Base-by-base conservation (phyloP, 2,113 vertebrate species). In the Saguinus midas region DNA sequence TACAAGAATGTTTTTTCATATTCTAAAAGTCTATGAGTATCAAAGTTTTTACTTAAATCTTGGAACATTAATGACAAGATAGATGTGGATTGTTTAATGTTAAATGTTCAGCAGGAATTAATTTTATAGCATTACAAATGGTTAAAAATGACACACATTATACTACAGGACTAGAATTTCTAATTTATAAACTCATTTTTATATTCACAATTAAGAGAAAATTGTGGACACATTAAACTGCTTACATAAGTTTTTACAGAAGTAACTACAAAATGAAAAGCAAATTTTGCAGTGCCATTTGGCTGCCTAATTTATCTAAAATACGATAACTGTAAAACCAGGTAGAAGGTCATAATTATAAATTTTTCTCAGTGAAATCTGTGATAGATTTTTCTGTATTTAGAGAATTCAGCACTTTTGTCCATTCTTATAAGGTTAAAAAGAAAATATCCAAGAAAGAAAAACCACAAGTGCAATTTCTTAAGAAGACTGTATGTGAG, bases 301-400 rank as follows among this genome's bases (percentile, higher is more conserved):
- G 85, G 82, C 68, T 96, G 93, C 40, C 90, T 97, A 96, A 97
- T 97, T 96, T 96, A 96, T 96, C 89, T 97, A 97, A 97, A 97
- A 97, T 97, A 95, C 0, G 13, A 96, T 96, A 97, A 96, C 94
- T 98, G 61, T 95, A 97, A 96, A 98, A 91, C 92, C 79, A 97
- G 88, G 66, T 96, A 97, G 85, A 96, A 96, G 95, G 97, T 97
- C 97, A 97, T 97, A 96, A 97, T 97, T 98, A 96, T 95, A 96
- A 97, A 94, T 98, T 97, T 96, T 97, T 96, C 95, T 90, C 70
- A 72, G 85, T 64, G 61, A 96, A 94, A 97, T 91, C 48, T 93
- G 20, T 82, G 95, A 90, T 94, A 87, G 87, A 94, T 95, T 72
- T 90, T 45, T 73, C 75, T 70, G 91, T 45, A 94, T 90, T 97